Base-by-base conservation (phyloP, 2,797 vertebrate genomes). In the Microctenopoma steveboyesi region DNA sequence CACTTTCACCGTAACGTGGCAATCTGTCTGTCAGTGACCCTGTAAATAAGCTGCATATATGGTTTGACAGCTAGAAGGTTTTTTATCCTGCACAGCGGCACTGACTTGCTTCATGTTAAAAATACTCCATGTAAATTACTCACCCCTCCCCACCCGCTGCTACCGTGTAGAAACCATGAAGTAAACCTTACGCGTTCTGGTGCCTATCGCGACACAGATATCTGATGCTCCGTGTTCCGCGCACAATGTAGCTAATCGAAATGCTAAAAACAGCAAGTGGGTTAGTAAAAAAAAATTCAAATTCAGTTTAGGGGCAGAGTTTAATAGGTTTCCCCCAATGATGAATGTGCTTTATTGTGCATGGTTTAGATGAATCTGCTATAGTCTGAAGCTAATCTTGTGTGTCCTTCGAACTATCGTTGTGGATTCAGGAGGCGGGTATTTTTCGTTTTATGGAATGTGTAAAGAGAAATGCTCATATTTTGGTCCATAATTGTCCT, bases 61-160 rank as follows among this genome's bases (percentile, higher is more conserved):
- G 28, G 28, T 18, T 1, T 10, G 40, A 16, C 10, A 37, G 30
- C 57, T 59, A 16, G 4, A 45, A 30, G 63, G 35, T 54, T 3
- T 59, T 63, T 4, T 66, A 15, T 28, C 0, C 6, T 54, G 11
- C 46, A 10, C 22, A 59, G 8, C 78, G 12, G 11, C 46, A 27
- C 42, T 45, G 46, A 39, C 2, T 16, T 30, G 33, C 57, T 14
- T 64, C 71, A 53, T 75, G 61, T 55, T 57, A 58, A 40, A 71
- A 25, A 56, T 65, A 43, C 14, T 42, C 67, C 61, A 40, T 81
- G 59, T 78, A 62, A 73, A 85, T 79, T 22, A 56, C 45, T 39
- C 73, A 15, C 27, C 61, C 66, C 73, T 61, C 64, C 63, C 76
- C 61, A 56, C 83, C 56, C 42, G 71, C 69, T 81, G 71, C 69